phyloP scores from a whole-genome alignment of 2,888 invertebrate genomes.

The Flabesymbios commensalis region DNA sequence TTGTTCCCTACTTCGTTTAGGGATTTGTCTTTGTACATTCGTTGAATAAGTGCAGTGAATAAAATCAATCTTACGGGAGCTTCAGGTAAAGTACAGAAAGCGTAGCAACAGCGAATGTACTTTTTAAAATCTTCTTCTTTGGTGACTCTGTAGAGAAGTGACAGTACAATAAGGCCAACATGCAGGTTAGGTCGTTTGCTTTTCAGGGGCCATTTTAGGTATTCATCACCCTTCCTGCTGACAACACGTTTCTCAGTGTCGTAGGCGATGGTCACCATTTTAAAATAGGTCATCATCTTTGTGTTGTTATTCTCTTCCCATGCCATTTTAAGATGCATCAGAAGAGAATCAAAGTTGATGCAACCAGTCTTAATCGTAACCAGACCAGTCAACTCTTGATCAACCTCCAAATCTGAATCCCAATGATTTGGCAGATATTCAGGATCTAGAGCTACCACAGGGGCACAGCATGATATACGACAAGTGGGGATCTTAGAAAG shows the following conservation, averaged over 20 bases:
- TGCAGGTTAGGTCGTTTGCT: not conserved
- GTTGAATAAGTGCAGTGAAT: slow-evolving; percentile 5
- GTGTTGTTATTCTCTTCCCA: slow-evolving; percentile 12
- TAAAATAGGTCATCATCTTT: slow-evolving; percentile 16
- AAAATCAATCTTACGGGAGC: slow-evolving; percentile 16
- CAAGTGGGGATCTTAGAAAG: slow-evolving; percentile 10
- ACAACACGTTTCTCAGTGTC: slow-evolving; percentile 14
- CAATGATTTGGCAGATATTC: slow-evolving; percentile 16
- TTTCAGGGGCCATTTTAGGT: not conserved
- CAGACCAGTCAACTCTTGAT: slow-evolving; percentile 1
- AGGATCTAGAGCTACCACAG: slow-evolving; percentile 19
- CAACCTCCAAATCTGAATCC: slow-evolving; percentile 2
- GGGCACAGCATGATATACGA: slow-evolving; percentile 17
- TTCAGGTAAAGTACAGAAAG: slow-evolving; percentile 9
- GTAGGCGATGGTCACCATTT: slow-evolving; percentile 13
- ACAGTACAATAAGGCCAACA: slow-evolving; percentile 10
- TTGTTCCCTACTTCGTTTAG: too few relatives aligned
- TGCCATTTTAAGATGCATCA: slow-evolving; percentile 10
- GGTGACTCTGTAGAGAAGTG: slow-evolving; percentile 11
- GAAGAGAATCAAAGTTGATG: slow-evolving; percentile 8
- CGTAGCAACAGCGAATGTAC: slow-evolving; percentile 7
- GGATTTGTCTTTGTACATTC: not conserved
- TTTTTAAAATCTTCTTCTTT: not conserved
- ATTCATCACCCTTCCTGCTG: slow-evolving; percentile 10
- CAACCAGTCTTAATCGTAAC: not conserved